Evolutionary conservation across 2,888 invertebrate genomes (phyloP).

Genomic region (Phytoseiulus persimilis): DNA sequence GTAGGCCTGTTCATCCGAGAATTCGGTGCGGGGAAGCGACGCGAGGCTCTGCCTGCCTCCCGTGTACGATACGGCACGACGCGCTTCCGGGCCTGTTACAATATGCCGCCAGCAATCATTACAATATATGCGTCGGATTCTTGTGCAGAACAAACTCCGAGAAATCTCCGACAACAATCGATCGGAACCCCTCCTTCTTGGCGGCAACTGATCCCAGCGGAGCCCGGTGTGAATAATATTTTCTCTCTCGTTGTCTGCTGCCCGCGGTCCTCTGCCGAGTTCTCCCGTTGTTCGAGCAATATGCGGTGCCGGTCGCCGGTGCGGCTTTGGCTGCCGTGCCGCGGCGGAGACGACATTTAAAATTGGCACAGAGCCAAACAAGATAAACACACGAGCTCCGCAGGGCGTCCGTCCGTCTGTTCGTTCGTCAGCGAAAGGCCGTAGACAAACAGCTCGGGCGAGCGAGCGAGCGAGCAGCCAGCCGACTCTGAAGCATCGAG

Average conservation of each 20-base stretch:
- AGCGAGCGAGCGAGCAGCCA: not conserved
- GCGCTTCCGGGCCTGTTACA: not conserved
- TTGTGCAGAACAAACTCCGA: not conserved
- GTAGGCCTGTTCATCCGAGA: too few species aligned
- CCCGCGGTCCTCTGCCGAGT: not conserved
- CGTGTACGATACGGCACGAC: not conserved
- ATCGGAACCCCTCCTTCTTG: not conserved
- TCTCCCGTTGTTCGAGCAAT: not conserved
- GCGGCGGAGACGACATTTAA: not conserved
- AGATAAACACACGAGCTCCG: conserved; percentile 5
- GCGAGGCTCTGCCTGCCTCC: not conserved
- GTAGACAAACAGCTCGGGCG: not conserved
- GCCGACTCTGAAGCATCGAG: not conserved
- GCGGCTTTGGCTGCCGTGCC: not conserved
- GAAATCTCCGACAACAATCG: not conserved
- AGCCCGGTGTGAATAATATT: not conserved
- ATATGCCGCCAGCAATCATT: not conserved
- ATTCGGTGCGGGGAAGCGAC: too few species aligned
- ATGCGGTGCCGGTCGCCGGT: not conserved
- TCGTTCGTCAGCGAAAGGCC: conserved; percentile 5
- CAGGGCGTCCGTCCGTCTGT: not conserved
- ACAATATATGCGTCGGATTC: too few species aligned
- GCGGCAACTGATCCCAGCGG: not conserved
- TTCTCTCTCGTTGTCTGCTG: not conserved
- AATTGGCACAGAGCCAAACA: conserved; percentile 5